Evolutionary conservation across 2,888 invertebrate species (phyloP), one percentile per base, ranked within the genome.

Genomic region (Ctenicera cuprea): DNA sequence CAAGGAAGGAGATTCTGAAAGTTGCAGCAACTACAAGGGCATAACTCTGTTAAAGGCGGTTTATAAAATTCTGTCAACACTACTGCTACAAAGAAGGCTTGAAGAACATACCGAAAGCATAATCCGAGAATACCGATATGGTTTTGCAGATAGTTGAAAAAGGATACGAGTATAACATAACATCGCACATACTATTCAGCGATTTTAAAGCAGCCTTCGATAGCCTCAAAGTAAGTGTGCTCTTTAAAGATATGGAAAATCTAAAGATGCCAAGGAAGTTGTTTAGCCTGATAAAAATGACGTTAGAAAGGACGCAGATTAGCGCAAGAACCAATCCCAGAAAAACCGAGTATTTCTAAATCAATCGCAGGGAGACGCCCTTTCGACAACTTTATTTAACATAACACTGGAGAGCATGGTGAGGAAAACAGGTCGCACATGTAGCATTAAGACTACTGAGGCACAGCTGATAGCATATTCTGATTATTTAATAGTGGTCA

Each of bases 401-500:
- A 45, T 16, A 45, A 16, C 43, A n/a, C 43, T 45, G 16, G 43
- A 45, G 16, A 45, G 16, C 3, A n/a, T 16, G 3, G n/a, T 16
- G 43, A 45, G 16, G 8, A 45, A 45, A 45, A 8, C 16, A 45
- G 14, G 16, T 16, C 14, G n/a, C 43, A 45, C 16, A 45, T 12
- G 16, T 16, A 45, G 43, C 16, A 45, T 45, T 16, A 45, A 12
- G n/a, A n/a, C 43, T 14, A 45, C 12, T 8, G 16, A 45, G n/a
- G 43, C 43, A 16, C 43, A 45, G n/a, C 43, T 45, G 3, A 45
- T 45, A 45, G n/a, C 43, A 45, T 45, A 45, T 45, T 5, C 43
- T 16, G 43, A 45, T 16, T 3, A 45, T 5, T n/a, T 45, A 16
- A 14, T 16, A 12, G 43, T 45, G 43, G 7, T 38, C 2, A 38